Base-by-base conservation (phyloP, 2,113 vertebrate genomes). In the Cyanistes caeruleus region DNA sequence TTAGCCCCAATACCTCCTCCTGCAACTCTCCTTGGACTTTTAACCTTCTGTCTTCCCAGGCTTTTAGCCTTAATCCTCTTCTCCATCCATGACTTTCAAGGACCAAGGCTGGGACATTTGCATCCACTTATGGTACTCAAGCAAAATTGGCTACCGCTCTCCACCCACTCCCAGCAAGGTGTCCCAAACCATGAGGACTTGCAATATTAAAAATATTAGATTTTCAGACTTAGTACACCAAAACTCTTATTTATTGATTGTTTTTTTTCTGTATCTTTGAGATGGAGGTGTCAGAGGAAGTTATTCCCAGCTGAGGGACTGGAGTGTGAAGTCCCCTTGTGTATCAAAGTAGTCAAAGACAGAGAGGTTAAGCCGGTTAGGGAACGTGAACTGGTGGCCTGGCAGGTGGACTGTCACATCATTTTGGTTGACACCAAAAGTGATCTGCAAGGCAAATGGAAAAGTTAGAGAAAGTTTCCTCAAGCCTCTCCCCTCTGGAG, bases 321-420 rank as follows among this genome's bases (percentile, higher is more conserved):
- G 97, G 74, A 98, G 68, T 48, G 62, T 93, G 83, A 98, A 93
- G 78, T 98, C 98, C 0, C 98, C 98, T 4, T 97, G 85, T 9
- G 91, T 82, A 5, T 95, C 91, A 69, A 98, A 49, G 91, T 96
- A 98, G 82, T 92, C 96, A 87, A 98, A 97, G 60, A 91, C 89
- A 55, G 98, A 8, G n/a, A 97, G 73, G 59, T 77, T 96, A 62
- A 96, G 87, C 22, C 96, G 91, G 86, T 98, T 98, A 8, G 98
- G 98, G 88, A 98, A 97, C 0, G 97, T 98, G 94, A 98, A 97
- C n/a, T 97, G 80, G 33, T 97, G 78, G 13, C 94, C 97, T 11
- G 97, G 97, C 83, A 98, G 68, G 17, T 84, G 87, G 94, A 98
- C 53, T 27, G 94, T 97, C 91, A 98, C 30, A 46, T 98, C 96